Base-by-base conservation (phyloP, 2,797 vertebrate species). In the Rhinichthys osculus region DNA sequence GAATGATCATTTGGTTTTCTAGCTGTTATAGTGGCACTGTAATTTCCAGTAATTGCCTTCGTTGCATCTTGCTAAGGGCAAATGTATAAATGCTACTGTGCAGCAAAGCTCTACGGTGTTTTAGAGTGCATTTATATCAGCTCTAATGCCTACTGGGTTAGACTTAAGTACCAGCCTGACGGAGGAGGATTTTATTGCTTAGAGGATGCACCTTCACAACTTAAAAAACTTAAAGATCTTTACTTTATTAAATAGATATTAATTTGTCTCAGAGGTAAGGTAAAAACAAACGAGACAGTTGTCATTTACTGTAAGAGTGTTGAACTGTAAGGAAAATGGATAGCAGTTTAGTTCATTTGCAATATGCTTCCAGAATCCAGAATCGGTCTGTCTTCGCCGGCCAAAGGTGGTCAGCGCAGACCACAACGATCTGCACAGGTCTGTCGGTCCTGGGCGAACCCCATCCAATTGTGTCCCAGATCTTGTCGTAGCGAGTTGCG, bases 21-120 rank as follows among this genome's bases (percentile, higher is more conserved):
- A 70, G 52, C 35, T 21, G n/a, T 72, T 44, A 72, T 4, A 21
- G 80, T 17, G 4, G 47, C 21, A 40, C 81, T 23, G 6, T 30
- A 33, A 82, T 82, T 82, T 82, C n/a, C n/a, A 73, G 17, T 62
- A 40, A 59, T 21, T 82, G n/a, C 38, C n/a, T 57, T 82, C 19
- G 1, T 5, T 57, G 21, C 54, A 42, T 70, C 33, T 57, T 57
- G 2, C 67, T 42, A 42, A 21, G n/a, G 14, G 35, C 2, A 78
- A 9, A 30, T 64, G 59, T 44, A 40, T 70, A 21, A 30, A 59
- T 40, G 35, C 35, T 57, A 9, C 3, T 71, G 2, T 54, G 66
- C 21, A 19, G 66, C 21, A 19, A 10, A 81, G 6, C 62, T 10
- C 30, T 35, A 9, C 11, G 3, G 30, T 81, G 44, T 69, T 69